A percentile compares a stretch with the other conserved stretches of the same genome.
These are phyloP conservation scores for Dasypus novemcinctus DNA, from an alignment of 2,113 vertebrate genomes.

Conservation along the genomic window DNA sequence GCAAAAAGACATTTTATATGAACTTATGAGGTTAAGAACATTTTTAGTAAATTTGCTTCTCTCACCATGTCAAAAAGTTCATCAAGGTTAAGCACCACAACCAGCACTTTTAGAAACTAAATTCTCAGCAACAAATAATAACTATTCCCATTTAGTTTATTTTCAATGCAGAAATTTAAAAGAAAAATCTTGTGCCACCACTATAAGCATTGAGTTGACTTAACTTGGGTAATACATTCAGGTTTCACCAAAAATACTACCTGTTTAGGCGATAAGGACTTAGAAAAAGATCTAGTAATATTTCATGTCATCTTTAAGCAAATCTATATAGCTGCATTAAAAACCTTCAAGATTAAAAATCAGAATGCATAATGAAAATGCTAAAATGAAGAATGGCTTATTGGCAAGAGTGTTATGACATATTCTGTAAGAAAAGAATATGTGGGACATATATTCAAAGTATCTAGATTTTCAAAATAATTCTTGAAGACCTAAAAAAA, in stretches of 20 bases:
- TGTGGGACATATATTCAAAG: conserved; percentile 20
- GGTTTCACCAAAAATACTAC: conserved; percentile 27
- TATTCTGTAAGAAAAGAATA: conserved; percentile 14
- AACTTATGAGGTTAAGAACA: neutral
- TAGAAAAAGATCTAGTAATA: conserved; percentile 38
- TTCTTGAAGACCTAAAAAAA: neutral
- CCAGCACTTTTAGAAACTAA: conserved; percentile 1
- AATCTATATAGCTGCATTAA: conserved; percentile 71
- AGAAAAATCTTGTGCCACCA: neutral
- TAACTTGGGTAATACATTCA: conserved; percentile 32
- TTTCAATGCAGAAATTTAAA: neutral
- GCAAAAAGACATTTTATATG: neutral
- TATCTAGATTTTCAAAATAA: conserved; percentile 23
- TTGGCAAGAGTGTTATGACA: conserved; percentile 48
- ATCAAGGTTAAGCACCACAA: neutral
- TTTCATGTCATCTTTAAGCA: conserved; percentile 63
- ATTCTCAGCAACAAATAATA: neutral
- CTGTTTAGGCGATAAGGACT: neutral
- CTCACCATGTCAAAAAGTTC: conserved; percentile 21
- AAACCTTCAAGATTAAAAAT: conserved; percentile 65
- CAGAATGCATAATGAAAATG: conserved; percentile 66
- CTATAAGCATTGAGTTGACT: neutral
- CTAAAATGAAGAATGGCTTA: conserved; percentile 61
- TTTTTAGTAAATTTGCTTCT: neutral
- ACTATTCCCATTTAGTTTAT: neutral